Base-by-base conservation (phyloP, 1,140 invertebrate genomes). In the Drosophila funebris region DNA sequence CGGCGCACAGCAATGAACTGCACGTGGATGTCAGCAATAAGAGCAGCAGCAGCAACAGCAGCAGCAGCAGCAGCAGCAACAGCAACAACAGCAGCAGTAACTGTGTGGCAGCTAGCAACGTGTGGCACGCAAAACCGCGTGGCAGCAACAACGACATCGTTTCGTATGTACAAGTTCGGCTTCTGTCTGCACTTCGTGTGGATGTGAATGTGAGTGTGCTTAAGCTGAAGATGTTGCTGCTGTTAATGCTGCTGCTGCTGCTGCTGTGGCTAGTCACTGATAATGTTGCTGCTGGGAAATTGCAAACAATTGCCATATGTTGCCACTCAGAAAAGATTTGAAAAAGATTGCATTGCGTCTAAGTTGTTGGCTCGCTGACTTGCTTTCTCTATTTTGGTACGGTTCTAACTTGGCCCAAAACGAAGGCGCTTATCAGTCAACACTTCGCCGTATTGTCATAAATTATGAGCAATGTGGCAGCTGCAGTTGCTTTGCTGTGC, bases 361-460 rank as follows among this genome's bases (percentile, higher is more conserved):
- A 44, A 29, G 11, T 33, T 6, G 14, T 1, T 33, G 11, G 4
- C 18, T 24, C n/a, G 11, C 64, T 37, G 16, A 4, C 14, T 33
- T 22, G 46, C 29, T 7, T 31, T 64, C 37, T 36, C 16, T 13
- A 13, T 13, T 27, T 27, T 27, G 24, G 24, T 27, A 4, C 24
- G 1, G 0, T 27, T 27, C 36, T 41, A 41, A 33, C 56, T 73
- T 63, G 70, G 57, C 62, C 43, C 69, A 73, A 57, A 75, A 57
- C 62, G 4, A 36, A 73, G 52, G 16, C 57, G 73, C 82, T 87
- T 87, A 87, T 87, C 83, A 87, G 82, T 82, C 78, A 88, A 60
- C 52, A 60, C 68, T 84, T 73, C 63, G 22, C 61, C 54, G 24
- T 70, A 63, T 50, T 71, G 83, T 87, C 82, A 75, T 87, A 87